Base-by-base conservation (phyloP, 1,140 invertebrate genomes). In the Drosophila miranda region DNA sequence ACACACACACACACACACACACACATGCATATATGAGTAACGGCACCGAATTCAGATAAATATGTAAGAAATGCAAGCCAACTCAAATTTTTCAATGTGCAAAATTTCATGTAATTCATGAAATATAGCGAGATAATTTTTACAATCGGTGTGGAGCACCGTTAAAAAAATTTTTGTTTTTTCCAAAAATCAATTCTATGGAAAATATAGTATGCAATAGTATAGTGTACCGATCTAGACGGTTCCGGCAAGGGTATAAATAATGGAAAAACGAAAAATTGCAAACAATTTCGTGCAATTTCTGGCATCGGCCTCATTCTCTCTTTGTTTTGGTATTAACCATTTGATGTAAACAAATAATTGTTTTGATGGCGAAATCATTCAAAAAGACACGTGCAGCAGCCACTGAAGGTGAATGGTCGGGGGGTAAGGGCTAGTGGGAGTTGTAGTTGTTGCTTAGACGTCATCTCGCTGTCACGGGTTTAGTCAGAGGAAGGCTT, bases 321-420 rank as follows among this genome's bases (percentile, higher is more conserved):
- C 45, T 67, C 64, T 68, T 55, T 49, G 43, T 66, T 68, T 43
- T 43, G 44, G 55, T 68, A 67, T 48, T 44, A 51, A 43, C 43
- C 8, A 57, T 38, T 34, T 48, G 50, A n/a, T 34, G 64, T 55
- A 67, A 67, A 67, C 21, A 66, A 46, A 50, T 46, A 54, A 67
- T 62, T 41, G 21, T 56, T 57, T 16, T 67, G 43, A 51, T 68
- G 23, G 16, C 67, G 16, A 71, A 72, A 61, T 54, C 13, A 54
- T 72, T 72, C 72, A 30, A 44, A 44, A 44, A 72, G 56, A 61
- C 67, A 72, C 69, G 68, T 71, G 69, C 56, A 45, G 50, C 38
- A 23, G 34, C 34, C 19, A 6, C 8, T 30, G 3, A 16, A 23
- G 21, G 43, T 49, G 43, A 55, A 44, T 14, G 23, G 14, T 26